Conservation (phyloP, 1,140 invertebrate species). For the Tetramorium parvispinum region DNA sequence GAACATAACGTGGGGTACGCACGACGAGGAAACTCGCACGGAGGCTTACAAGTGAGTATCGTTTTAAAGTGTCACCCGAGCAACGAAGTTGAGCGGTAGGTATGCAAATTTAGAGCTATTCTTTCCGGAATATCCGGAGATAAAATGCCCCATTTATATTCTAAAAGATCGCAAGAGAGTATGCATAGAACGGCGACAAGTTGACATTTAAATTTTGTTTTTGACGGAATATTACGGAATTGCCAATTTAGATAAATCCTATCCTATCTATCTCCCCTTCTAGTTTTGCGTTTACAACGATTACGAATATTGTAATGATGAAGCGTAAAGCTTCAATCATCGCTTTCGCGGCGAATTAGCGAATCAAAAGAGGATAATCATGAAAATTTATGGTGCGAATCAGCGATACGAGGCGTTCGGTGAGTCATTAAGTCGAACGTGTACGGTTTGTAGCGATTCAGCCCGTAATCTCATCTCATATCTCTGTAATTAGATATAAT, state of each 20-base stretch:
- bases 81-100: not conserved
- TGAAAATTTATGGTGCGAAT: not conserved
- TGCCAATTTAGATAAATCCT: not conserved
- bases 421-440: constrained; percentile 5
- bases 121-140: not conserved
- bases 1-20: constrained; percentile 90
- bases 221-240: not conserved
- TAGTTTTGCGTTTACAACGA: not conserved
- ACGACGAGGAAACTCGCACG: constrained; percentile 86
- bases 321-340: not conserved
- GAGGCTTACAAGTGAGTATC: constrained; percentile 86
- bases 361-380: constrained; percentile 11
- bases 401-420: not conserved
- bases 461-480: constrained; percentile 33
- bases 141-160: constrained; percentile 12
- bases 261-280: not conserved
- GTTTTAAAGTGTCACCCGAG: not conserved
- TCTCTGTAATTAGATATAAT: constrained; percentile 56
- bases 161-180: not conserved
- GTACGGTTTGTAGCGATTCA: constrained; percentile 6
- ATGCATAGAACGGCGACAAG: not conserved
- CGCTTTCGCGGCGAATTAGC: not conserved
- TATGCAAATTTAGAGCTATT: constrained; percentile 9
- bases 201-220: constrained; percentile 3
- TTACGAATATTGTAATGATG: not conserved